Base-by-base conservation (phyloP, 2,888 invertebrate species). In the Agrochola circellaris region DNA sequence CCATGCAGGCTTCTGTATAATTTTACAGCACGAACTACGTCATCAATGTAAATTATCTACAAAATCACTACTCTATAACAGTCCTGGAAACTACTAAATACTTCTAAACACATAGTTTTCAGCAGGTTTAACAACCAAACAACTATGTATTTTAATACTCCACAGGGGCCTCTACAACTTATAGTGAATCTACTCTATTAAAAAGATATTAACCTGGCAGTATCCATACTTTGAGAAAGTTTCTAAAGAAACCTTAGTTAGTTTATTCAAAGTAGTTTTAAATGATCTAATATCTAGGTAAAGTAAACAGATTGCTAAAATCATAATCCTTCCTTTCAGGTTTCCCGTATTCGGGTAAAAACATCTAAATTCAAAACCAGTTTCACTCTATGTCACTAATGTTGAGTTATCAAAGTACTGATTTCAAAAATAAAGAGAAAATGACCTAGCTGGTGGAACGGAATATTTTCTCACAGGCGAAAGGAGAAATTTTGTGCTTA, bases 311-410 rank as follows among this genome's bases (percentile, higher is more conserved):
- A 34, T 5, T 34, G 34, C 34, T 34, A 34, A 34, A 34, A 34
- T 34, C 34, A 34, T 34, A 34, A 34, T 34, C 34, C 34, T 34
- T 34, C 34, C 34, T 34, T 34, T 34, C 5, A 34, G 34, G 5
- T 34, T 34, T 34, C 34, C 34, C 34, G 34, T 34, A 34, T 3
- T 34, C 34, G 34, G 34, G 34, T 34, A 48, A 38, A n/a, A 51
- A 75, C 75, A 60, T 66, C 70, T 86, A 73, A 58, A 80, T 83
- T 73, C n/a, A 58, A 62, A 82, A 75, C 75, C 61, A 45, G 83
- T 73, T 82, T 34, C 34, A 11, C 38, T 17, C 48, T 60, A 61
- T 64, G 73, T 26, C 26, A 30, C 61, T 56, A n/a, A 30, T 48
- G 48, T 79, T 78, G 1, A 65, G 34, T 42, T 79, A 66, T 72